A percentile compares a stretch with the other conserved stretches of the same genome.
These are phyloP conservation scores for Echinarachnius parma DNA, from an alignment of 53 echinoderm and acorn worm species.

Conservation along the genomic window DNA sequence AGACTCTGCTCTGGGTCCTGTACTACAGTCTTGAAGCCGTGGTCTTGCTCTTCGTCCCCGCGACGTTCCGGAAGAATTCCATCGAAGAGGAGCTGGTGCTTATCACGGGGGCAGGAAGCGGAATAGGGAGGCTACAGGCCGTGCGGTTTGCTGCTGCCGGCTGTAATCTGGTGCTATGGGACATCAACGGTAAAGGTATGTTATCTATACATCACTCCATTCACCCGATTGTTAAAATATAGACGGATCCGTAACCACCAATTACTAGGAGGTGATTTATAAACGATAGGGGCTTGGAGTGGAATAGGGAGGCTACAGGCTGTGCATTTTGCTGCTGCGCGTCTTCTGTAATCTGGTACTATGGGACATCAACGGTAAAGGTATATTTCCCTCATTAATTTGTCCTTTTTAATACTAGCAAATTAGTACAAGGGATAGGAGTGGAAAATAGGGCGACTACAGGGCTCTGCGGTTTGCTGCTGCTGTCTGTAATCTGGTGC, in stretches of 20 bases:
- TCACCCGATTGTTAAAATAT: too few species aligned
- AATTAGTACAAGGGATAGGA: too few species aligned
- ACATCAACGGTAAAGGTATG: constrained; percentile 65
- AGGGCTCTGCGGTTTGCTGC: too few species aligned
- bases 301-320: constrained; percentile 76
- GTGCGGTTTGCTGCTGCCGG: constrained; percentile 55
- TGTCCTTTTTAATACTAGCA: too few species aligned
- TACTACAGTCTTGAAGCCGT: constrained; percentile 17
- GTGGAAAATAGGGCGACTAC: too few species aligned
- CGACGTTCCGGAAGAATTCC: constrained; percentile 55
- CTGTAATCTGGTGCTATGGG: constrained; percentile 71
- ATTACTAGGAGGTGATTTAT: not conserved
- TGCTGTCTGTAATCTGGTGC: too few species aligned
- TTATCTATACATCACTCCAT: too few species aligned
- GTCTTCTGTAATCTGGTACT: constrained; percentile 63
- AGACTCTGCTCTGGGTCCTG: constrained; percentile 16
- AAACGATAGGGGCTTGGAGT: constrained; percentile 75
- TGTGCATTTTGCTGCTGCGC: constrained; percentile 45
- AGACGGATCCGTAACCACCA: too few species aligned
- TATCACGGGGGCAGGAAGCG: constrained; percentile 80
- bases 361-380: constrained; percentile 75
- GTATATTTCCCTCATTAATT: too few species aligned
- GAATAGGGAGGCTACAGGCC: constrained; percentile 71
- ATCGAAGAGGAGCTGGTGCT: constrained; percentile 64
- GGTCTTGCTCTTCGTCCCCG: constrained; percentile 16